These are phyloP conservation scores for Ctenoplectra terminalis DNA, from an alignment of 1,140 invertebrate genomes.

Conservation along the genomic window DNA sequence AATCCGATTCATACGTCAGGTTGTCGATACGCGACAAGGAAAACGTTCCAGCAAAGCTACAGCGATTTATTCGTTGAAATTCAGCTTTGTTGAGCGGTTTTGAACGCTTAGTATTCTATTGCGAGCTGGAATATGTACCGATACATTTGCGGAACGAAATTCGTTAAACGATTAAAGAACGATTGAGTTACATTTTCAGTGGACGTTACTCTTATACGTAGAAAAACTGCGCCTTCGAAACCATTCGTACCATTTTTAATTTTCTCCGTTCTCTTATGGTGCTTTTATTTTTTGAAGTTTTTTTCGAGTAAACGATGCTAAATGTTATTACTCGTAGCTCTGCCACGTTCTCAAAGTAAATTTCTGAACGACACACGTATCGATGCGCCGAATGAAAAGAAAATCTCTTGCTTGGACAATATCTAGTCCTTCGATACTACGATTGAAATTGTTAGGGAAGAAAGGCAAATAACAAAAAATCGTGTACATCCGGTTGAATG, in stretches of 20 bases:
- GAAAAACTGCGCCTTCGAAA: too few species aligned
- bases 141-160: slow-evolving; percentile 5
- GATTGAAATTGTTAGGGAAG: slow-evolving; percentile 10
- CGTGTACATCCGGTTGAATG: neutral
- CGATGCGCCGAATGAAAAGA: too few species aligned
- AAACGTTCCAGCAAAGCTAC: neutral
- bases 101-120: neutral
- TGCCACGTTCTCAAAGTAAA: too few species aligned
- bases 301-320: too few species aligned
- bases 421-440: too few species aligned
- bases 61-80: slow-evolving; percentile 11
- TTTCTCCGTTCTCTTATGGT: too few species aligned
- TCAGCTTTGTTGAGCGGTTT: neutral
- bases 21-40: slow-evolving; percentile 17
- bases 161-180: neutral
- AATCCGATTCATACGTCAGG: slow-evolving; percentile 3
- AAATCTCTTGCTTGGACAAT: too few species aligned
- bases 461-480: slow-evolving; percentile 28
- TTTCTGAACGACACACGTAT: too few species aligned
- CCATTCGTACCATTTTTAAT: too few species aligned
- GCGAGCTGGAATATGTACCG: neutral
- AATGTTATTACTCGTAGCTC: too few species aligned
- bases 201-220: neutral
- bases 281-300: too few species aligned
- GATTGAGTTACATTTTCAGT: neutral